Conservation (phyloP, 2,797 vertebrate species). For the Danio choprae region DNA sequence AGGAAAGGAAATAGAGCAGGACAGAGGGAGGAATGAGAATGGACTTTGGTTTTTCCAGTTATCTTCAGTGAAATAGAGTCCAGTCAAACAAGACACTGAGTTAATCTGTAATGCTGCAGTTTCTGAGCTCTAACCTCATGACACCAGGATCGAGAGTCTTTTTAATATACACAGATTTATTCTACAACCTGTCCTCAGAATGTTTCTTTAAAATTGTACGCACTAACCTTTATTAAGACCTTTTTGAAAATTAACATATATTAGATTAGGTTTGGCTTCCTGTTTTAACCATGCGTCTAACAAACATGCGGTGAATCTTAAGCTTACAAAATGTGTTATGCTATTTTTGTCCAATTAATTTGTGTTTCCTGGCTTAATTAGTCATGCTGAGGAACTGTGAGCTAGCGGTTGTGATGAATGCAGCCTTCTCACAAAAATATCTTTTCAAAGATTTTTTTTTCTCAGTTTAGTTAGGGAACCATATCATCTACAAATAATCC, state of each 20-base stretch:
- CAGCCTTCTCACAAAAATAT: constrained; percentile 15
- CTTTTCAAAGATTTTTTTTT: neutral
- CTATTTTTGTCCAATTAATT: constrained; percentile 22
- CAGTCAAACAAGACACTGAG: constrained; percentile 21
- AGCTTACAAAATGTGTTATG: constrained; percentile 2
- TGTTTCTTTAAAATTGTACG: no score
- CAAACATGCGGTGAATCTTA: constrained; percentile 1
- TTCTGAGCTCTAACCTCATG: constrained; percentile 15
- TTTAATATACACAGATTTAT: neutral
- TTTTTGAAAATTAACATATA: neutral
- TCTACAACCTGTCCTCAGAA: neutral
- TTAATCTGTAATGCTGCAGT: constrained; percentile 21
- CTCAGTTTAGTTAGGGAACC: neutral
- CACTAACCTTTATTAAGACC: neutral
- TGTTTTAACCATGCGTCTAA: neutral
- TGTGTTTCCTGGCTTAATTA: constrained; percentile 17
- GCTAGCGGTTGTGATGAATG: neutral
- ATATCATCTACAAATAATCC: neutral
- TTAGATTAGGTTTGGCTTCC: neutral
- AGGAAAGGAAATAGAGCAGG: neutral
- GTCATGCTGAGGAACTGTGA: constrained; percentile 5
- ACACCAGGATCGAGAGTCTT: neutral
- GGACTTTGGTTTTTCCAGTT: neutral
- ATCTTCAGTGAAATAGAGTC: neutral
- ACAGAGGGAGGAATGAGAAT: neutral